phyloP scores from a whole-genome alignment of 2,888 invertebrate genomes.

The Salticus scenicus region DNA sequence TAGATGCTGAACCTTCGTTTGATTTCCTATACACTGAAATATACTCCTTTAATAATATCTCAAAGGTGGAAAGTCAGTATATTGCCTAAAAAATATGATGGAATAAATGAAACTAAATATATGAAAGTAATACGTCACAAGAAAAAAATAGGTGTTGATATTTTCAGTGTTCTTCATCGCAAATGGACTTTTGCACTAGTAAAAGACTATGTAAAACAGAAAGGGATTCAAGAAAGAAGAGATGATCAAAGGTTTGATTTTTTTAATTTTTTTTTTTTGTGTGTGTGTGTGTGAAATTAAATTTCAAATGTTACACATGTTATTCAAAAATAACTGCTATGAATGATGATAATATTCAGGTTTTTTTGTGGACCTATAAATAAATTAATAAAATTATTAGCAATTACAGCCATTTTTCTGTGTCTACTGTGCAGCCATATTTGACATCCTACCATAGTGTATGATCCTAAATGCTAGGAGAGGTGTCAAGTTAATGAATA shows the following conservation, averaged over 20 bases:
- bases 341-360: no score
- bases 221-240: not conserved
- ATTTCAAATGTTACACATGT: no score
- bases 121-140: not conserved
- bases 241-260: constrained; percentile 37
- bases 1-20: not conserved
- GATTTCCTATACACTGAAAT: not conserved
- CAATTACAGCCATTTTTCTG: no score
- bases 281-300: constrained; percentile 37
- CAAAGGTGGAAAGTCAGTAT: constrained; percentile 28
- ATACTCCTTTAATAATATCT: not conserved
- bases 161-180: constrained; percentile 28
- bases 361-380: no score
- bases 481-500: no score
- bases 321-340: no score
- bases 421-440: no score
- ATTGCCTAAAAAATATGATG: constrained; percentile 19
- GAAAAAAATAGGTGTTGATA: not conserved
- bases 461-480: no score
- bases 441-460: no score
- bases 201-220: constrained; percentile 7
- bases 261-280: constrained; percentile 42
- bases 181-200: constrained; percentile 14
- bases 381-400: no score
- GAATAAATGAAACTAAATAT: constrained; percentile 23